Percentiles rank a stretch among this genome's conserved stretches.
These are phyloP conservation scores for Pseudorectes ferrugineus DNA, from an alignment of 2,113 vertebrate genomes.

Conservation along the genomic window DNA sequence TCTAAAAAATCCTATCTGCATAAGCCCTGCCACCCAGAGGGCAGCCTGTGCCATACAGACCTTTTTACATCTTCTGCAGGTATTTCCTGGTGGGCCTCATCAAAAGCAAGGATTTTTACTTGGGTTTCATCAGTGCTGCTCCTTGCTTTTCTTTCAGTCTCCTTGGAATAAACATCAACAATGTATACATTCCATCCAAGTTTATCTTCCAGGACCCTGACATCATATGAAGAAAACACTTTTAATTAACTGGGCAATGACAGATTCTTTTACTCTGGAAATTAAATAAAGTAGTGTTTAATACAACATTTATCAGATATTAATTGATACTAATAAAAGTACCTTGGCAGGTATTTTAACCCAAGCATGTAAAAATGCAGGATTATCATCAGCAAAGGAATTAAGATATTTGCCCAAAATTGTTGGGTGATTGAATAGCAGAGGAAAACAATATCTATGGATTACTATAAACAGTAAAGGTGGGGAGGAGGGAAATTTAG, in stretches of 20 bases:
- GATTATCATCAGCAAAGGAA: not conserved
- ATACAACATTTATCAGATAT: not conserved
- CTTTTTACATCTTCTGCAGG: conserved; percentile 41
- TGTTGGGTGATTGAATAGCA: not conserved
- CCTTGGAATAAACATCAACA: not conserved
- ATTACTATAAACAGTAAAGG: not conserved
- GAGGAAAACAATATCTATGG: not conserved
- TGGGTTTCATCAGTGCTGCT: not conserved
- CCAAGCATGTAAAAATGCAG: not conserved
- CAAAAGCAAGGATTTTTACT: conserved; percentile 41
- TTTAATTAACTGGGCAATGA: not conserved
- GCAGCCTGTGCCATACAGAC: conserved; percentile 42
- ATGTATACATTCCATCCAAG: conserved; percentile 63
- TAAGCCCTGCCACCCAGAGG: not conserved
- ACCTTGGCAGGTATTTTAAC: not conserved
- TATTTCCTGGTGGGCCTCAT: not conserved
- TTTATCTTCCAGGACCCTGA: conserved; percentile 64
- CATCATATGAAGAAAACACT: not conserved
- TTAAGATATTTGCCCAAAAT: not conserved
- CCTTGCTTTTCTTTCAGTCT: not conserved
- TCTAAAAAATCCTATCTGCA: not conserved
- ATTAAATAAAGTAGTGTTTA: not conserved
- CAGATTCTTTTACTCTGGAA: not conserved
- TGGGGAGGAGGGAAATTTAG: not conserved
- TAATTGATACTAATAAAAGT: not conserved